phyloP scores from a whole-genome alignment of 2,113 vertebrate species.

The Notothenia rossii region DNA sequence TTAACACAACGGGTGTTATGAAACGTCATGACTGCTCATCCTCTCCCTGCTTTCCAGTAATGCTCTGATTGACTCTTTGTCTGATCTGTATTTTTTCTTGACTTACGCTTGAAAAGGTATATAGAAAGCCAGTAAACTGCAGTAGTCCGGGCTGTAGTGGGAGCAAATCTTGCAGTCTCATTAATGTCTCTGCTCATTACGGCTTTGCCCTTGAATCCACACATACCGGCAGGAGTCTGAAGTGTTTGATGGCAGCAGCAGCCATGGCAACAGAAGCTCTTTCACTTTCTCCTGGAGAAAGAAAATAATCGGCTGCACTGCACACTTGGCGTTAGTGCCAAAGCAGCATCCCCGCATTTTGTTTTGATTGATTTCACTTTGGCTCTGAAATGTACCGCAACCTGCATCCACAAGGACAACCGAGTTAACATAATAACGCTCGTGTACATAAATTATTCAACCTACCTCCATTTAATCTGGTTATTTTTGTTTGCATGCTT shows the following conservation, averaged over 20 bases:
- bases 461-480: conserved; percentile 36
- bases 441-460: conserved; percentile 49
- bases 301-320: background rate
- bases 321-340: background rate
- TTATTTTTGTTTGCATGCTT: conserved; percentile 53
- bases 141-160: conserved; percentile 28
- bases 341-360: background rate
- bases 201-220: conserved; percentile 52
- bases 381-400: conserved; percentile 2
- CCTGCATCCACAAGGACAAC: conserved; percentile 38
- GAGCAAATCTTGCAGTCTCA: conserved; percentile 66
- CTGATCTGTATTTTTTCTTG: conserved; percentile 11
- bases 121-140: conserved; percentile 51
- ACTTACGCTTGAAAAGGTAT: conserved; percentile 38
- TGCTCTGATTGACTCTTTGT: conserved; percentile 42
- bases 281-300: conserved; percentile 42
- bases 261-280: conserved; percentile 58
- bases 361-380: conserved; percentile 12
- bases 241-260: conserved; percentile 49
- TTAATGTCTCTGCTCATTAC: conserved; percentile 71
- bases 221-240: conserved; percentile 28
- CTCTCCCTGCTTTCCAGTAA: conserved; percentile 33
- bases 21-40: conserved; percentile 32
- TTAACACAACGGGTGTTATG: background rate
- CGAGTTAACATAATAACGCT: conserved; percentile 12